These are phyloP conservation scores for Siderastrea radians DNA, from an alignment of 92 coral and sea anemone genomes.

Conservation along the genomic window DNA sequence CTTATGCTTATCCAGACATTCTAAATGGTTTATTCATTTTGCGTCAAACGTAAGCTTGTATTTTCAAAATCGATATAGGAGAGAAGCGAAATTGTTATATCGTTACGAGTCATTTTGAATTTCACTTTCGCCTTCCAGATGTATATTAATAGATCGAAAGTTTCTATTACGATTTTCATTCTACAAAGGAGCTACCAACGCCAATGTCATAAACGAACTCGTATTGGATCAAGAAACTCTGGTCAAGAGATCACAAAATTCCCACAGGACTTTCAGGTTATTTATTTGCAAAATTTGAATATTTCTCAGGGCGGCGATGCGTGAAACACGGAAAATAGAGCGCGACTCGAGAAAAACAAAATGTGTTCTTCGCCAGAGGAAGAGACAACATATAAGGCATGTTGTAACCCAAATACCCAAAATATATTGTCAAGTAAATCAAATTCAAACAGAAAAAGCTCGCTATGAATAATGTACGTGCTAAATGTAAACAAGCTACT, in stretches of 20 bases:
- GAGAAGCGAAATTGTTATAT: background rate
- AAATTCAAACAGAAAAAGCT: constrained; percentile 55
- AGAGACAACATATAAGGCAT: background rate
- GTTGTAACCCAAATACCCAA: constrained; percentile 13
- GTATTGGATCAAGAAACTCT: background rate
- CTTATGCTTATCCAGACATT: background rate
- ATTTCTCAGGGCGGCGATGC: constrained; percentile 14
- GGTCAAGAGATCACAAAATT: constrained; percentile 22
- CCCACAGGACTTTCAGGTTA: constrained; percentile 11
- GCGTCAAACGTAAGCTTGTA: background rate
- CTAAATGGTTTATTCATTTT: background rate
- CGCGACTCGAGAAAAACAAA: constrained; percentile 3
- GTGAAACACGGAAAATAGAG: constrained; percentile 40
- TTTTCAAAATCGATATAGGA: background rate
- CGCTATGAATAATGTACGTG: constrained; percentile 66
- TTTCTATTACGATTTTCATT: background rate
- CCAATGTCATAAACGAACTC: background rate
- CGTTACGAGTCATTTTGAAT: constrained; percentile 22
- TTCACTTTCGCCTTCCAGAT: background rate
- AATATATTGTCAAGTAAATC: constrained; percentile 5
- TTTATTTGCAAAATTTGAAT: constrained; percentile 6
- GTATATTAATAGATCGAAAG: background rate
- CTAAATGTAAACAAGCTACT: constrained; percentile 67
- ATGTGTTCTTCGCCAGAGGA: background rate
- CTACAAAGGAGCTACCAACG: background rate